These are phyloP conservation scores for Anthopleura sola DNA, from an alignment of 64 coral and sea anemone genomes.

Conservation along the genomic window DNA sequence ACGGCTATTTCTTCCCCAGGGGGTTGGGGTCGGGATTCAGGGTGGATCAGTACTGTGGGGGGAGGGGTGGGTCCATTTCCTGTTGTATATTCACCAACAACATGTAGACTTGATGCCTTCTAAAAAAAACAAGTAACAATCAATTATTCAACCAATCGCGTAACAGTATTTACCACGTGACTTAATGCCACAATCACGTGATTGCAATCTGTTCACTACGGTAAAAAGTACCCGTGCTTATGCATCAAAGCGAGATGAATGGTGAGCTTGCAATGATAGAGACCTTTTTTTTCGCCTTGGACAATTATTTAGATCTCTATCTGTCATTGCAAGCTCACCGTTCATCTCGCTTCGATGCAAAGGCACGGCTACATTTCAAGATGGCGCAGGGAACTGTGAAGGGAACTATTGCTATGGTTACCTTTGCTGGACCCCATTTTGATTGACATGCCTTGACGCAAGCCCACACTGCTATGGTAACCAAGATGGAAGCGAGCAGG, in stretches of 20 bases:
- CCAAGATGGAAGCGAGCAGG: neutral
- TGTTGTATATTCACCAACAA: neutral
- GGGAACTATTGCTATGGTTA: neutral
- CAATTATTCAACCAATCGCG: neutral
- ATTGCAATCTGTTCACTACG: neutral
- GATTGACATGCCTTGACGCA: conserved; percentile 19
- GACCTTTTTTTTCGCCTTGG: too few relatives aligned
- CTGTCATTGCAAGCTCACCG: too few relatives aligned
- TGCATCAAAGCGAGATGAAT: too few relatives aligned
- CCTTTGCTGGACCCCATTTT: conserved; percentile 25
- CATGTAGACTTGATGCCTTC: neutral
- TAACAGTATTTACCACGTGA: neutral
- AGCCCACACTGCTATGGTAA: conserved; percentile 6
- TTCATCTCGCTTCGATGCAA: too few relatives aligned
- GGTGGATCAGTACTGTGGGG: neutral
- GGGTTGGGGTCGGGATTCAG: neutral
- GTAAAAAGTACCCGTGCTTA: too few relatives aligned
- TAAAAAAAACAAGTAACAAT: neutral
- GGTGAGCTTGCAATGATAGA: too few relatives aligned
- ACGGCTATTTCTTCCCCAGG: neutral
- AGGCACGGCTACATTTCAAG: too few relatives aligned
- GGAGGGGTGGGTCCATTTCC: neutral
- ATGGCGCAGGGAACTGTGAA: too few relatives aligned
- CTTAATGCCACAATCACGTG: neutral
- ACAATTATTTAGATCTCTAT: too few relatives aligned